These are phyloP conservation scores for Babylonia areolata DNA, from an alignment of 1,140 invertebrate species.

Conservation along the genomic window DNA sequence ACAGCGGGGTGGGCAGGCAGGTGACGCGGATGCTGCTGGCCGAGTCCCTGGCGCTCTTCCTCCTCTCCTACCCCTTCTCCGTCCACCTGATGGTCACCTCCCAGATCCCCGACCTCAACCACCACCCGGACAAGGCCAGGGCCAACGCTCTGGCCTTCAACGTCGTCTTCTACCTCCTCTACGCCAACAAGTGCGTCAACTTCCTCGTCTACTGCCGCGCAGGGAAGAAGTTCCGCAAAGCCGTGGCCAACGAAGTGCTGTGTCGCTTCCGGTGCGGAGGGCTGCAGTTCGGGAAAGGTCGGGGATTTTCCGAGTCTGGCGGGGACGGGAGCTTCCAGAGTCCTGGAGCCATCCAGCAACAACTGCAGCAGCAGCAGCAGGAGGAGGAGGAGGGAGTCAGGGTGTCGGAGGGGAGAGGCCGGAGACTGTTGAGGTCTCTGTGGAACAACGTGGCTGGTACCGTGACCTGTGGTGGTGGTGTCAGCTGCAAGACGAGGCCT, in stretches of 20 bases:
- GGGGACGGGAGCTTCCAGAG: background rate
- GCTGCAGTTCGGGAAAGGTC: background rate
- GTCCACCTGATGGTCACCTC: conserved; percentile 51
- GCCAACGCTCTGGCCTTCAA: conserved; percentile 56
- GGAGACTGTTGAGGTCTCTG: background rate
- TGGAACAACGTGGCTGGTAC: background rate
- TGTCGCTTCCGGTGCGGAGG: conserved; percentile 6
- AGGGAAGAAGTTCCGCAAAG: conserved; percentile 57
- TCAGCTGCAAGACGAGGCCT: too few relatives aligned
- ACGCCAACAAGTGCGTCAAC: conserved; percentile 65
- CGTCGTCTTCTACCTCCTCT: conserved; percentile 63
- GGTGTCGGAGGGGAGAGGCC: too few relatives aligned
- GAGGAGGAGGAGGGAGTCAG: too few relatives aligned
- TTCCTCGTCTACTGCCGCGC: conserved; percentile 62
- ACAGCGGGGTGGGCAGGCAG: background rate
- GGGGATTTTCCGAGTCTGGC: background rate
- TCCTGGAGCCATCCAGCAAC: background rate
- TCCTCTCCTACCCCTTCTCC: conserved; percentile 64
- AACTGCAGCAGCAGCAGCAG: background rate
- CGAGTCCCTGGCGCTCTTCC: conserved; percentile 57
- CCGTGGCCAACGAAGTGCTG: conserved; percentile 41
- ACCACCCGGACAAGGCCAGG: conserved; percentile 41
- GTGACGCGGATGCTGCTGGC: conserved; percentile 61
- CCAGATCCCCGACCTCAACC: conserved; percentile 48
- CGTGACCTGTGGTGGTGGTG: too few relatives aligned